Conservation (phyloP, 1,140 invertebrate species). For the Atopsyche davidsoni region DNA sequence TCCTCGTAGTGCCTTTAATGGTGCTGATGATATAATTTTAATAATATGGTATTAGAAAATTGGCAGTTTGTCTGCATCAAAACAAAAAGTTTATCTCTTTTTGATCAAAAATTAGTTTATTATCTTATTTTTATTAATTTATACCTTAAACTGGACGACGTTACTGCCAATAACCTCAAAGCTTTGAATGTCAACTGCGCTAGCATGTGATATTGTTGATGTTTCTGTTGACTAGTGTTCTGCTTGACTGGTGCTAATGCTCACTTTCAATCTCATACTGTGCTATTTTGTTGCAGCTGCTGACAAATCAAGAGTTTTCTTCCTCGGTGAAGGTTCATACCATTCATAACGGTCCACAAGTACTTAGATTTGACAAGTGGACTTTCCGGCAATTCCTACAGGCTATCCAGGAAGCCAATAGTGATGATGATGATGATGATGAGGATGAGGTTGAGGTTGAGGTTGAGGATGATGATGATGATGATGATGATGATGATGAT, state of each 20-base stretch:
- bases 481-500: too few relatives aligned
- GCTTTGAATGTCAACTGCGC: not conserved
- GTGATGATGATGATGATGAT: too few relatives aligned
- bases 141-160: too few relatives aligned
- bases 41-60: too few relatives aligned
- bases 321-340: conserved; percentile 53
- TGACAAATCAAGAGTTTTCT: conserved; percentile 52
- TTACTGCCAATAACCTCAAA: too few relatives aligned
- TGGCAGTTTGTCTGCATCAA: too few relatives aligned
- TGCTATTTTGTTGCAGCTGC: conserved; percentile 42
- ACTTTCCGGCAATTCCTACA: conserved; percentile 32
- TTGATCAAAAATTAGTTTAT: too few relatives aligned
- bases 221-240: conserved; percentile 5
- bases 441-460: too few relatives aligned
- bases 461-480: too few relatives aligned
- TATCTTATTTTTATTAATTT: too few relatives aligned
- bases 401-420: not conserved
- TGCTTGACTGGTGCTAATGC: conserved; percentile 5
- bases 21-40: not conserved
- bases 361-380: conserved; percentile 40
- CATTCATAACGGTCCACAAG: conserved; percentile 51
- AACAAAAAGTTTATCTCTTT: too few relatives aligned
- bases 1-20: not conserved
- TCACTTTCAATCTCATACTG: not conserved
- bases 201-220: not conserved